Base-by-base conservation (phyloP, 2,113 vertebrate genomes). In the Meleagris gallopavo region DNA sequence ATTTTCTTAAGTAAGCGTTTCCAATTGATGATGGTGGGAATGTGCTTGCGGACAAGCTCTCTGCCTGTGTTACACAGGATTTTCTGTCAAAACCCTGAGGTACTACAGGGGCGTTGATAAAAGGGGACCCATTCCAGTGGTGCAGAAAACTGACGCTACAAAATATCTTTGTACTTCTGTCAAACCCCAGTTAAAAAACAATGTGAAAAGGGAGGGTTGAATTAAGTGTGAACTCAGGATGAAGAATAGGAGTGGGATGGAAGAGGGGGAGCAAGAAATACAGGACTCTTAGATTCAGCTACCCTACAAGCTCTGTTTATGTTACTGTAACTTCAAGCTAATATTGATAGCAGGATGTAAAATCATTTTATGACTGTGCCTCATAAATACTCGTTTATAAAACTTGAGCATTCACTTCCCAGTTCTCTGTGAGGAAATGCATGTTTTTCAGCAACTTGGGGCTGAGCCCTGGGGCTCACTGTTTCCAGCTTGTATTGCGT, bases 1-100 rank as follows among this genome's bases (percentile, higher is more conserved):
- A 83, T 95, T 97, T 96, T 93, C 95, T 90, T 96, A 80, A 97
- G 88, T 86, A 94, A 90, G 83, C 22, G 3, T 94, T 96, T 96
- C 93, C 78, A 93, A 30, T 93, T 93, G 96, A 92, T 97, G 92
- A 80, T 83, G 73, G 86, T 96, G 95, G 88, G 80, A 93, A 95
- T 91, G 84, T 92, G 78, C 62, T 89, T 81, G 88, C 6, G 9
- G 77, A 91, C 79, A 91, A 94, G 84, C 57, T 88, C 4, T 27
- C 79, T 94, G 92, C 58, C 94, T 14, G 17, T 41, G 66, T 97
- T 95, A 89, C 86, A 67, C 13, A 58, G 95, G 69, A 92, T 92
- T 97, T 97, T 97, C 89, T 94, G 83, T 93, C 52, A 73, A 74
- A 91, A 75, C 57, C 20, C 21, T 72, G 94, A 96, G 92, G 80